Percentiles rank a stretch among this genome's conserved stretches.
Conservation (phyloP, 1,140 invertebrate genomes). For the Drosophila ficusphila region DNA sequence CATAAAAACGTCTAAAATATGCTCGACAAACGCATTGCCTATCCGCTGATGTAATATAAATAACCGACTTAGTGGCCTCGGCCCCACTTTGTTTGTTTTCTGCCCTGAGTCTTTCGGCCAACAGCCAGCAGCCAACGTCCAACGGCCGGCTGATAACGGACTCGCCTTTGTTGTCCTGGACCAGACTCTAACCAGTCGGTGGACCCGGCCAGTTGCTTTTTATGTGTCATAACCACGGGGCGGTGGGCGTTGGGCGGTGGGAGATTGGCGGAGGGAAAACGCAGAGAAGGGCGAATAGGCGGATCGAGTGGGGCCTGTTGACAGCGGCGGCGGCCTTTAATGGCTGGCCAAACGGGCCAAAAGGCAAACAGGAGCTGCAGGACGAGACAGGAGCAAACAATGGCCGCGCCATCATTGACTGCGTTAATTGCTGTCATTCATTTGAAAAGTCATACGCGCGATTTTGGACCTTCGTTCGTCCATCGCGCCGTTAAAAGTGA, state of each 20-base stretch:
- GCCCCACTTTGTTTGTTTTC: constrained; percentile 64
- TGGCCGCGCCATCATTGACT: constrained; percentile 74
- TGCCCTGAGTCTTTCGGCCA: constrained; percentile 34
- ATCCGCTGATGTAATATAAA: constrained; percentile 67
- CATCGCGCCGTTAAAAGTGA: constrained; percentile 68
- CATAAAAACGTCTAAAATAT: constrained; percentile 39
- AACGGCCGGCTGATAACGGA: constrained; percentile 36
- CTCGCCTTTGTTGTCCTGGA: constrained; percentile 16
- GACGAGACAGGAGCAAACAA: constrained; percentile 58
- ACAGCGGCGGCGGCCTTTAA: constrained; percentile 62
- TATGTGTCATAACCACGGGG: constrained; percentile 72
- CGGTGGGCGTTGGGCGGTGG: background rate
- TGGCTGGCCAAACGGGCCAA: constrained; percentile 37
- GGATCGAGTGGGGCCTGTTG: constrained; percentile 10
- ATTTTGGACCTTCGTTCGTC: constrained; percentile 42
- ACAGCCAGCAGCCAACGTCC: constrained; percentile 12
- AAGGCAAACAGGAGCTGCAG: constrained; percentile 22
- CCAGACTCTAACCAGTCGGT: constrained; percentile 23
- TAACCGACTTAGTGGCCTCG: constrained; percentile 76
- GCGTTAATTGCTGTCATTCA: constrained; percentile 82
- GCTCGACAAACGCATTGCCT: constrained; percentile 8
- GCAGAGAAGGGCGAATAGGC: constrained; percentile 1
- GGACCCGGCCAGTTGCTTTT: constrained; percentile 54
- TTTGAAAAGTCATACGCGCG: constrained; percentile 75
- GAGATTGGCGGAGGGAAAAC: too few species aligned